Evolutionary conservation across 2,888 invertebrate genomes (phyloP).

Genomic region (Schrankia costaestrigalis): DNA sequence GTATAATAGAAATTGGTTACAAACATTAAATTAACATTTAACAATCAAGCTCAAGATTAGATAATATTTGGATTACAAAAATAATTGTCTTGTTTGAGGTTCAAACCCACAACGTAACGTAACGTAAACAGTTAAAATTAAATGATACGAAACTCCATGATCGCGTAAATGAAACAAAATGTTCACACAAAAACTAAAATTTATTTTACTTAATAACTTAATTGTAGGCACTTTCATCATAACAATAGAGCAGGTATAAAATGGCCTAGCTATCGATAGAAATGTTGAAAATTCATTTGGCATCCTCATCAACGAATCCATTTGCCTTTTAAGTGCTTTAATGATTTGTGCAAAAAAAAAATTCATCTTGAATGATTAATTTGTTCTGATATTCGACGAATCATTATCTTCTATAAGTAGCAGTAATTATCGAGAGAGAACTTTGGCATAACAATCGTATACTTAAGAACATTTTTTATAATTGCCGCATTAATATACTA

Average conservation of each 20-base stretch:
- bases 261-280: slow-evolving; percentile 24
- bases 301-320: slow-evolving; percentile 52
- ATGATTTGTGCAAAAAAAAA: slow-evolving; percentile 63
- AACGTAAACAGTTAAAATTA: too few relatives aligned
- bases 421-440: slow-evolving; percentile 26
- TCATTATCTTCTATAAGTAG: slow-evolving; percentile 47
- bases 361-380: slow-evolving; percentile 52
- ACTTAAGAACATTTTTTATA: neutral
- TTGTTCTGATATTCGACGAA: slow-evolving; percentile 41
- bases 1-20: too few relatives aligned
- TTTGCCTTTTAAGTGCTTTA: slow-evolving; percentile 67
- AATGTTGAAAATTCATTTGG: slow-evolving; percentile 60
- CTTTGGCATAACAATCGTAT: slow-evolving; percentile 9
- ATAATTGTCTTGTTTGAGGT: too few relatives aligned
- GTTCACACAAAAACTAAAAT: neutral
- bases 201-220: slow-evolving; percentile 4
- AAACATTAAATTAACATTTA: too few relatives aligned
- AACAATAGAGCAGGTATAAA: slow-evolving; percentile 27
- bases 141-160: too few relatives aligned
- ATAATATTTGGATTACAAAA: too few relatives aligned
- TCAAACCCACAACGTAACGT: too few relatives aligned
- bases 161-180: too few relatives aligned
- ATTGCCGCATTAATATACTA: neutral
- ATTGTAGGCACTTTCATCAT: slow-evolving; percentile 19
- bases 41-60: too few relatives aligned